A percentile compares a stretch with the other conserved stretches of the same genome.
Conservation (phyloP, 2,113 vertebrate genomes). For the Lamprotornis superbus region DNA sequence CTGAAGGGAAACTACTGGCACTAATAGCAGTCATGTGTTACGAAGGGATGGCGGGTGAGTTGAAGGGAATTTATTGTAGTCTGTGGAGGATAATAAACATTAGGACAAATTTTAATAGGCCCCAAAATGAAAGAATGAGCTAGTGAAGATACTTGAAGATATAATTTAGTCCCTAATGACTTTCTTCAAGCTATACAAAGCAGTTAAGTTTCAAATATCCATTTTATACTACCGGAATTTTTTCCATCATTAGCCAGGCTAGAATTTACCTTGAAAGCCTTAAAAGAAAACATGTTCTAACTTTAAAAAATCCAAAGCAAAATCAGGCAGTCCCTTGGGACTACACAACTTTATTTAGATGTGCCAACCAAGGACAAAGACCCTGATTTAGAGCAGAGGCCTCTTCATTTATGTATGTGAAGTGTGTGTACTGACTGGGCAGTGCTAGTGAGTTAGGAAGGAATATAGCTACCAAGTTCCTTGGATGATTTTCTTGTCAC, state of each 20-base stretch:
- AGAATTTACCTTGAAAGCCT: slow-evolving; percentile 26
- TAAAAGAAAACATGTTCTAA: background rate
- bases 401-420: background rate
- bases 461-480: background rate
- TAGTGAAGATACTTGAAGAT: background rate
- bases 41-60: fast-evolving
- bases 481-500: background rate
- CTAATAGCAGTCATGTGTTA: background rate
- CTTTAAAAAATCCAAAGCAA: background rate
- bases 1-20: background rate
- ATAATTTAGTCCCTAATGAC: background rate
- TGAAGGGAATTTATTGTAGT: background rate
- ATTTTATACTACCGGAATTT: background rate
- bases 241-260: background rate
- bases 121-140: slow-evolving; percentile 1
- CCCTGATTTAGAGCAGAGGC: background rate
- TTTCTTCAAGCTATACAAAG: background rate
- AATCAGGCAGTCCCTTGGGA: background rate
- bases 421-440: background rate
- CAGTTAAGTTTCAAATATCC: background rate
- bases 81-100: slow-evolving; percentile 13
- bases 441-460: background rate
- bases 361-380: background rate
- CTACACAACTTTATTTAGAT: background rate
- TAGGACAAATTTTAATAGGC: slow-evolving; percentile 9